A percentile compares a stretch with the other conserved stretches of the same genome.
phyloP scores from a whole-genome alignment of 2,113 vertebrate genomes.

The Desmodus rotundus region DNA sequence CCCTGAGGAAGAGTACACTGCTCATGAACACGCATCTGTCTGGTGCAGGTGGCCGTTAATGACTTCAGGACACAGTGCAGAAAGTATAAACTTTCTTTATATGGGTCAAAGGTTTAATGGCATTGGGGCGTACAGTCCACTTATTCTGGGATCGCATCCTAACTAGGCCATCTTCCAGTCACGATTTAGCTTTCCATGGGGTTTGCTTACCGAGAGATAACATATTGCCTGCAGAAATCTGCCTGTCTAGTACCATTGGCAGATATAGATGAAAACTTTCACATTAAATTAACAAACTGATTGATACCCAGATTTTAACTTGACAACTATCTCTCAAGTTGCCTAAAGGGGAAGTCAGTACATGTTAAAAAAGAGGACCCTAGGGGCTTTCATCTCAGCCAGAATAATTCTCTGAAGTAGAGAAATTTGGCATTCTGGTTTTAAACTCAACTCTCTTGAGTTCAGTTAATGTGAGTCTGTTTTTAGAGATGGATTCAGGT shows the following conservation, averaged over 20 bases:
- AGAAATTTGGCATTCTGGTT: not conserved
- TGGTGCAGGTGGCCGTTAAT: not conserved
- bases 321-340: not conserved
- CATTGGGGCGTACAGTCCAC: not conserved
- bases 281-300: not conserved
- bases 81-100: not conserved
- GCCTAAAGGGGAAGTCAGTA: not conserved
- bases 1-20: not conserved
- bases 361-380: not conserved
- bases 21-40: not conserved
- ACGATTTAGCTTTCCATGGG: not conserved
- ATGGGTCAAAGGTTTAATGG: not conserved
- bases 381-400: not conserved
- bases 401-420: not conserved
- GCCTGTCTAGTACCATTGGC: not conserved
- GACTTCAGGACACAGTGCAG: not conserved
- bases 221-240: not conserved
- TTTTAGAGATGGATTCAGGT: not conserved
- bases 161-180: not conserved
- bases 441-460: conserved; percentile 19
- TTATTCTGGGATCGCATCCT: not conserved
- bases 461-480: not conserved
- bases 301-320: not conserved
- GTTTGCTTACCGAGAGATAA: not conserved
- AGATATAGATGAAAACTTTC: not conserved